These are phyloP conservation scores for Leptopilina myrica DNA, from an alignment of 2,888 invertebrate species.

Conservation along the genomic window DNA sequence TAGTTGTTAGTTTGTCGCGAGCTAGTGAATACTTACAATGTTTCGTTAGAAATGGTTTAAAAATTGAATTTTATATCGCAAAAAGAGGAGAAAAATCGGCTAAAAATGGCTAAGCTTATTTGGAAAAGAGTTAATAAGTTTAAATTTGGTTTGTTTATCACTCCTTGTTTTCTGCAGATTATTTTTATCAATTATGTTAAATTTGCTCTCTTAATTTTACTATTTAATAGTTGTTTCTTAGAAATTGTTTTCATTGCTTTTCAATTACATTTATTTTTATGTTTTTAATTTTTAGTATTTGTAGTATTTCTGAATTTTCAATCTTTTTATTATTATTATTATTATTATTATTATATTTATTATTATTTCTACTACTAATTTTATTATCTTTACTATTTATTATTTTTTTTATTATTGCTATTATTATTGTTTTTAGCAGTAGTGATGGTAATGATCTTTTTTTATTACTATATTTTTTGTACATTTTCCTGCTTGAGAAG, in stretches of 20 bases:
- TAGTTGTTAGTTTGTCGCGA: constrained; percentile 52
- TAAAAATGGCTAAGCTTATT: constrained; percentile 60
- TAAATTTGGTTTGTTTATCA: not conserved
- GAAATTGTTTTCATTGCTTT: not conserved
- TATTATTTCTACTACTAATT: not conserved
- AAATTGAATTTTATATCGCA: not conserved
- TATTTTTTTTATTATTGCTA: too few species aligned
- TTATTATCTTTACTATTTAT: too few species aligned
- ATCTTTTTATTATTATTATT: not conserved
- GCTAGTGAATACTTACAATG: constrained; percentile 62
- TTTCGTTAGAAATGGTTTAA: constrained; percentile 48
- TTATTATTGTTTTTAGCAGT: too few species aligned
- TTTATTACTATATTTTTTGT: not conserved
- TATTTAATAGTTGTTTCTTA: not conserved
- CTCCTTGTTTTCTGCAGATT: not conserved
- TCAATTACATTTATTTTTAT: not conserved
- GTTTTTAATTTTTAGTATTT: not conserved
- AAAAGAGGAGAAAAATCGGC: constrained; percentile 49
- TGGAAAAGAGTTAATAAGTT: constrained; percentile 60
- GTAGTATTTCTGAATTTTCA: not conserved
- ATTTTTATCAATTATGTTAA: not conserved
- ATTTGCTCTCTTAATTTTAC: not conserved
- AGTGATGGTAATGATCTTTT: not conserved
- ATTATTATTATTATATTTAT: too few species aligned
- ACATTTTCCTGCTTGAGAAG: not conserved